Evolutionary conservation across 2,113 vertebrate genomes (phyloP).

Genomic region (Coryphaenoides rupestris): DNA sequence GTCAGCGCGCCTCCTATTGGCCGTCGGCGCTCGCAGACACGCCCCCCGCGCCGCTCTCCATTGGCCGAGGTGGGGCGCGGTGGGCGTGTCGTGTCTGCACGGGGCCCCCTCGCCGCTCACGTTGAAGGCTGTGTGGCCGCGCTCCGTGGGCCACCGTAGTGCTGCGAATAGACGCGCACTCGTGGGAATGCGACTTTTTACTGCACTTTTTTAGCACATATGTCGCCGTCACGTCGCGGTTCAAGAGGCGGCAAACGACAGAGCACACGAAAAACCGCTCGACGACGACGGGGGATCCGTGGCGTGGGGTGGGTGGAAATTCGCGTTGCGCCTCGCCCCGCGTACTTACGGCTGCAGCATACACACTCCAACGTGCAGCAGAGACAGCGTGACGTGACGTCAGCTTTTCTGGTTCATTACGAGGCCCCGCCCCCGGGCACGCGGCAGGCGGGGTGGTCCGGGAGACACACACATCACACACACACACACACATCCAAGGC

Average conservation of each 20-base stretch:
- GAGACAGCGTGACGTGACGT: too few relatives aligned
- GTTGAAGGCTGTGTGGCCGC: slow-evolving; percentile 54
- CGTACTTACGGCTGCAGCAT: slow-evolving; percentile 43
- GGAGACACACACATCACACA: too few relatives aligned
- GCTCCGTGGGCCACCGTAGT: too few relatives aligned
- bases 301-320: too few relatives aligned
- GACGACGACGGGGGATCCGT: too few relatives aligned
- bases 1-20: slow-evolving; percentile 44
- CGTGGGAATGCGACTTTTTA: too few relatives aligned
- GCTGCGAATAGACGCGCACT: too few relatives aligned
- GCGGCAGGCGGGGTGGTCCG: slow-evolving; percentile 56
- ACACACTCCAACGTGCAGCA: accelerated
- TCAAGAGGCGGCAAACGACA: too few relatives aligned
- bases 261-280: too few relatives aligned
- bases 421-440: slow-evolving; percentile 58
- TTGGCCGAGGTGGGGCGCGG: slow-evolving; percentile 50
- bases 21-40: not conserved
- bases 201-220: too few relatives aligned
- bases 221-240: too few relatives aligned
- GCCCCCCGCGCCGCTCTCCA: not conserved
- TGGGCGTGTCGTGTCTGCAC: slow-evolving; percentile 47
- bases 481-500: too few relatives aligned
- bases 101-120: slow-evolving; percentile 59
- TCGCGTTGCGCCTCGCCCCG: not conserved
- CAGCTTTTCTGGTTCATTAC: slow-evolving; percentile 16